Base-by-base conservation (phyloP, 2,797 vertebrate species). In the Notolepis coatsorum region DNA sequence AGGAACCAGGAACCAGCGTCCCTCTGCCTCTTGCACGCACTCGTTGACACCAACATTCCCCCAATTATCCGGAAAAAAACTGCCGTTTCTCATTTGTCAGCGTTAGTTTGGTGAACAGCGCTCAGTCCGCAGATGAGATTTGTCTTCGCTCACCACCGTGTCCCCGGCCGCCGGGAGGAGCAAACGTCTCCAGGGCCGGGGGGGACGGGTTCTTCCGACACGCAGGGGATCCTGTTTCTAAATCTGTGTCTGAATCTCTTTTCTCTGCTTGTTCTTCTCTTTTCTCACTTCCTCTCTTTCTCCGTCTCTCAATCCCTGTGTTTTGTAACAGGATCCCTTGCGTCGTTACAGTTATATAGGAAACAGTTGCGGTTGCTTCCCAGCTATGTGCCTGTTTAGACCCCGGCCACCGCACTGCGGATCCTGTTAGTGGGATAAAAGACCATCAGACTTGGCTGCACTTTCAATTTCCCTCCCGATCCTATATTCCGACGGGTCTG, bases 331-430 rank as follows among this genome's bases (percentile, higher is more conserved):
- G 31, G 73, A 90, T 89, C 82, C 53, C 49, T 10, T 64, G 66
- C 68, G 71, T 84, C 65, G 42, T 85, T 87, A 80, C 69, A 80
- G 75, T 88, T 84, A 84, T 84, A 84, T 82, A 83, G 86, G 80
- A 88, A 89, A 84, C 86, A 88, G 76, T 89, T 24, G 52, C 35
- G 61, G 82, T 79, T 82, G 73, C 84, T 87, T 79, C 71, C 69
- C 81, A 85, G 65, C 78, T 83, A 88, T 88, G 87, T 64, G 75
- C 73, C 68, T 91, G 88, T 90, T 89, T 90, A 90, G 82, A 57
- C 52, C 58, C 23, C 12, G 1, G 63, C 58, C 79, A 81, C 83
- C 87, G 70, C 83, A 84, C 68, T 67, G 62, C n/a, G 82, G 75
- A 77, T 71, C 48, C 63, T 80, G 71, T 84, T 81, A 69, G 85